Evolutionary conservation across 1,140 invertebrate genomes (phyloP).

Genomic region (Platyscapa corneri): DNA sequence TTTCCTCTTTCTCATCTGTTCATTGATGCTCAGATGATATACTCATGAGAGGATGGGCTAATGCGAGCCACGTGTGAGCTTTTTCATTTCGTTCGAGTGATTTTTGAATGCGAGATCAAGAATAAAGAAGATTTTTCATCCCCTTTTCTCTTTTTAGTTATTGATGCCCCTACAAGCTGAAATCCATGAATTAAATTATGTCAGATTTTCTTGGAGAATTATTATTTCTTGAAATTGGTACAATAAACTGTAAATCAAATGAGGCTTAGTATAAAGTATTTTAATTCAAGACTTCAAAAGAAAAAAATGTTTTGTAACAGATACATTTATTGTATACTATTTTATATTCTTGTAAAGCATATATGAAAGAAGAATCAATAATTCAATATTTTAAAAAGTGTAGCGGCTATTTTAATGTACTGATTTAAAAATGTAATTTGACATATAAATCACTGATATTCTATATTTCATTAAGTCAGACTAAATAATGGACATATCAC

Average conservation of each 20-base stretch:
- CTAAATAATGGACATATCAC: background rate
- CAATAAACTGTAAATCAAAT: background rate
- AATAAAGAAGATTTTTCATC: background rate
- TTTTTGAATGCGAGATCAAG: constrained; percentile 7
- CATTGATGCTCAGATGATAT: constrained; percentile 6
- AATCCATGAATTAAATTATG: background rate
- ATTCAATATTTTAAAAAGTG: background rate
- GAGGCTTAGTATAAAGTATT: background rate
- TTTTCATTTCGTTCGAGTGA: constrained; percentile 16
- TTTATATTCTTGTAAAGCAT: background rate
- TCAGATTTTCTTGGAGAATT: background rate
- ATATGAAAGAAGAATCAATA: background rate
- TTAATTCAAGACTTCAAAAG: background rate
- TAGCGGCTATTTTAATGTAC: background rate
- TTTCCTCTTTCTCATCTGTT: constrained; percentile 9
- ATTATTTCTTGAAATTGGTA: background rate
- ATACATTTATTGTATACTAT: background rate
- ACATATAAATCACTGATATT: background rate
- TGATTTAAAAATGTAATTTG: background rate
- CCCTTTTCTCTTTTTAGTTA: background rate
- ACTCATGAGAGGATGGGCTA: constrained; percentile 5
- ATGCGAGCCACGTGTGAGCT: background rate
- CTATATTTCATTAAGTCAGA: background rate
- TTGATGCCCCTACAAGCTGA: background rate
- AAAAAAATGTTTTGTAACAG: background rate